Conservation (phyloP, 2,113 vertebrate species). For the Telmatochromis sp. region DNA sequence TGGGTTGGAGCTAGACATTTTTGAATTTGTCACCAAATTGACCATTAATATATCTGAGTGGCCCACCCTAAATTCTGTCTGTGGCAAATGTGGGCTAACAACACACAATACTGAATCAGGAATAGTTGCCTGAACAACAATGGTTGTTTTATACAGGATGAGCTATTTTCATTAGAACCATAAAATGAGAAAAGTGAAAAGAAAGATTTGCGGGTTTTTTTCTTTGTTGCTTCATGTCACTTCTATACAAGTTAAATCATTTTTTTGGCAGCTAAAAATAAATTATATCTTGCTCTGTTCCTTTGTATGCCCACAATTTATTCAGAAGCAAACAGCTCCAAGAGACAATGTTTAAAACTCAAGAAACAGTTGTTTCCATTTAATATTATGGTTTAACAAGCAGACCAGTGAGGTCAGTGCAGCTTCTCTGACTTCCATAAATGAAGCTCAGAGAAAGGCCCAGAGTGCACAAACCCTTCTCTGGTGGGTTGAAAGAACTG, state of each 20-base stretch:
- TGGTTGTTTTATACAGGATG: background rate
- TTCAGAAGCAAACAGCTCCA: background rate
- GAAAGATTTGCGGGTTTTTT: accelerated
- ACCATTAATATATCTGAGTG: background rate
- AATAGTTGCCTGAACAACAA: background rate
- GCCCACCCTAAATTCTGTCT: background rate
- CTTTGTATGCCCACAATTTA: background rate
- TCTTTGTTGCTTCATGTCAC: background rate
- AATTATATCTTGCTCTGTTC: background rate
- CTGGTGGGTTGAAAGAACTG: constrained; percentile 9
- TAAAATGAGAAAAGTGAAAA: background rate
- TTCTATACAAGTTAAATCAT: background rate
- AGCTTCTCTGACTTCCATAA: background rate
- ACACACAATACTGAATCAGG: background rate
- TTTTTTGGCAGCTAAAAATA: background rate
- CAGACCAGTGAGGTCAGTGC: background rate
- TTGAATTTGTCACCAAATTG: background rate
- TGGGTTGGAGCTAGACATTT: background rate
- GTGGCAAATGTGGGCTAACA: background rate
- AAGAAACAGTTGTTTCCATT: constrained; percentile 10
- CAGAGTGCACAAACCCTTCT: background rate
- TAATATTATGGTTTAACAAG: constrained; percentile 9
- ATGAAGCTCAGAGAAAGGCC: background rate
- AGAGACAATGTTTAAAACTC: background rate
- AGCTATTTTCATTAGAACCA: background rate